Base-by-base conservation (phyloP, 1,140 invertebrate genomes). In the Philopotamus ludificatus region DNA sequence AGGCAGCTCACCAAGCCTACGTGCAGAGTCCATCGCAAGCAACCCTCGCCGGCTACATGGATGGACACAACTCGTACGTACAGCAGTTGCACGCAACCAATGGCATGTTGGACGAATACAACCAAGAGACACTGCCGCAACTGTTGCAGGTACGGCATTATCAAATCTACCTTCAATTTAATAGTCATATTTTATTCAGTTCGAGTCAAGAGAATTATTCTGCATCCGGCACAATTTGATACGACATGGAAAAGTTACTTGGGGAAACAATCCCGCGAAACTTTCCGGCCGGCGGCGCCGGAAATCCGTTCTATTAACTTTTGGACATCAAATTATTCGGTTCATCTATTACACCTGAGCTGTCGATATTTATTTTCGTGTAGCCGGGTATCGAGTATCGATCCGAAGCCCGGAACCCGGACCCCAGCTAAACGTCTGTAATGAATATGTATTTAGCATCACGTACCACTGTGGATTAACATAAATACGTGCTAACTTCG, bases 51-150 rank as follows among this genome's bases (percentile, higher is more conserved):
- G 84, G 85, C 39, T 95, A 96, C 77, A 87, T 93, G 72, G 93
- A 95, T 74, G 87, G 91, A 10, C 95, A 98, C 81, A 98, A 97
- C 79, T 87, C 87, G 45, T 97, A 97, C 79, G 89, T 97, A 15
- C 91, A 95, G 67, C 94, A 97, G 74, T 78, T 98, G 66, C 88
- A 92, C 68, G 92, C 93, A 28, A 94, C 94, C 54, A 98, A 98
- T 75, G 91, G 91, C 12, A 94, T 96, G 85, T 78, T 87, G 69
- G 85, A 87, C 63, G 83, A 85, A 71, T 87, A 86, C 71, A 84
- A 90, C 72, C 83, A 83, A 64, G 84, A 89, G 58, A 90, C 89
- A 3, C 76, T 93, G 68, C 92, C 92, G 7, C 86, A 87, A 65
- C 83, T 93, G 65, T 77, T 94, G 70, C 87, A 92, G 84, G 89